phyloP scores from a whole-genome alignment of 2,888 invertebrate species.

The Hyles lineata region DNA sequence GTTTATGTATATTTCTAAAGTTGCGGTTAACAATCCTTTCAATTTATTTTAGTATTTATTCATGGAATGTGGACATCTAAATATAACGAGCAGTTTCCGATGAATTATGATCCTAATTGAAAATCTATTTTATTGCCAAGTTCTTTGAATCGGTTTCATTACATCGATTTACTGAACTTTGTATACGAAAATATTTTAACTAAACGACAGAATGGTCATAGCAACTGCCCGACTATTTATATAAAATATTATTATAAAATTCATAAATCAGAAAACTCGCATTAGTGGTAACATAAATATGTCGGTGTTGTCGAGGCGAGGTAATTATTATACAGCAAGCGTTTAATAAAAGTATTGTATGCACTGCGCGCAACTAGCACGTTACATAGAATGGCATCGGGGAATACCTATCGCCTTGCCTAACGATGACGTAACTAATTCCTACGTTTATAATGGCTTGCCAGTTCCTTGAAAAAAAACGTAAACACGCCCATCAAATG shows the following conservation, averaged over 20 bases:
- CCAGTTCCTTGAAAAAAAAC: neutral
- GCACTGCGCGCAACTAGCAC: constrained; percentile 8
- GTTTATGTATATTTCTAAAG: too few species aligned
- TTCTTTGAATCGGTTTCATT: neutral
- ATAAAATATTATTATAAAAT: neutral
- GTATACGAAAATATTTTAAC: neutral
- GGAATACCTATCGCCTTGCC: constrained; percentile 25
- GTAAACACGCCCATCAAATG: constrained; percentile 5
- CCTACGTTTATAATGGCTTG: neutral
- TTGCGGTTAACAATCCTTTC: too few species aligned
- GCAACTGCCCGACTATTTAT: neutral
- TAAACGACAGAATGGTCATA: neutral
- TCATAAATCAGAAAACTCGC: neutral
- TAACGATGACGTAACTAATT: constrained; percentile 19
- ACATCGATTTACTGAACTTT: neutral
- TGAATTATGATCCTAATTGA: constrained; percentile 17
- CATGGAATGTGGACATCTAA: neutral
- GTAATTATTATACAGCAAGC: neutral
- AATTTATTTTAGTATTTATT: neutral
- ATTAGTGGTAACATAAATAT: constrained; percentile 1
- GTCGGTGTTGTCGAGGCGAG: neutral
- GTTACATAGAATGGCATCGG: constrained; percentile 12
- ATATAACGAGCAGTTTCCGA: neutral
- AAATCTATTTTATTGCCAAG: constrained; percentile 22
- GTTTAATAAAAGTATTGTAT: neutral